These are phyloP conservation scores for Melieria picta DNA, from an alignment of 2,888 invertebrate species.

Conservation along the genomic window DNA sequence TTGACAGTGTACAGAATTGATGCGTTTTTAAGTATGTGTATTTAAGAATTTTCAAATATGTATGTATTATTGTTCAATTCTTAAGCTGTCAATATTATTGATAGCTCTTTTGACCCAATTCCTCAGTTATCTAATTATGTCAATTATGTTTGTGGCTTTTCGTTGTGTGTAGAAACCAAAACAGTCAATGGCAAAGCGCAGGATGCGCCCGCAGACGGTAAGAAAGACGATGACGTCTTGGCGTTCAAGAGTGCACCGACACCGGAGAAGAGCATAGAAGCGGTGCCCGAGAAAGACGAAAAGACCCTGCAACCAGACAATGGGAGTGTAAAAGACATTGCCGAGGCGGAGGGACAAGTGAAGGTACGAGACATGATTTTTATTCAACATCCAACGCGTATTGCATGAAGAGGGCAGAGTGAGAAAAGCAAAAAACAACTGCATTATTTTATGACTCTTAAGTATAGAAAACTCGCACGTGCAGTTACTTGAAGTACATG, in stretches of 20 bases:
- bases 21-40: too few relatives aligned
- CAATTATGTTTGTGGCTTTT: too few relatives aligned
- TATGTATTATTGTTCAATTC: too few relatives aligned
- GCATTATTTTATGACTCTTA: background rate
- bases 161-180: too few relatives aligned
- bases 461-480: background rate
- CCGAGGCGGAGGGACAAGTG: constrained; percentile 59
- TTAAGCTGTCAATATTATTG: too few relatives aligned
- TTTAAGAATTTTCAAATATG: too few relatives aligned
- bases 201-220: background rate
- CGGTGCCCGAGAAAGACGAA: constrained; percentile 8
- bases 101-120: too few relatives aligned
- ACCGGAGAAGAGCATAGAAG: background rate
- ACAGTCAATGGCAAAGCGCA: background rate
- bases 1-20: too few relatives aligned
- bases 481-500: background rate
- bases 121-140: too few relatives aligned
- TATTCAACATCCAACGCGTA: too few relatives aligned
- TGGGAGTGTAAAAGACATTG: constrained; percentile 40
- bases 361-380: constrained; percentile 46
- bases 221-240: background rate
- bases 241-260: background rate
- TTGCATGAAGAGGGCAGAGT: too few relatives aligned
- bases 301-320: background rate
- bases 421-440: too few relatives aligned